Evolutionary conservation across 1,140 invertebrate genomes (phyloP).

Genomic region (Nymphalis io): DNA sequence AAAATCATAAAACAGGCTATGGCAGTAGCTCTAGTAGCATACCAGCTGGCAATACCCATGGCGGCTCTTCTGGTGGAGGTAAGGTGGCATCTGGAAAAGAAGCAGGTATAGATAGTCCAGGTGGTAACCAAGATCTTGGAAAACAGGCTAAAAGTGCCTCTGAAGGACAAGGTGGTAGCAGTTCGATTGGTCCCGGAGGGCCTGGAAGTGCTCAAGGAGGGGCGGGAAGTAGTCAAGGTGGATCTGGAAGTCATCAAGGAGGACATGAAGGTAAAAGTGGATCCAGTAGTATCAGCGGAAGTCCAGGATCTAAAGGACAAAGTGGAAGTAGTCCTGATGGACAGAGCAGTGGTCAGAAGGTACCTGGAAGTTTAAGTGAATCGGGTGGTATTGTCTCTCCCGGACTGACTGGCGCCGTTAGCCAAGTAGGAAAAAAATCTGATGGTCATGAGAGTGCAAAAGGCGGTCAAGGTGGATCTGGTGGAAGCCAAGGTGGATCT

Average conservation of each 20-base stretch:
- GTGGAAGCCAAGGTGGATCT: conserved; percentile 5
- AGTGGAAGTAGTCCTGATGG: neutral
- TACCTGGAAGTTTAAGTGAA: neutral
- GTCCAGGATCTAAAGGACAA: neutral
- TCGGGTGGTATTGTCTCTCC: neutral
- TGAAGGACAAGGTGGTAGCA: too few species aligned
- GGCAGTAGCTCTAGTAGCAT: conserved; percentile 5
- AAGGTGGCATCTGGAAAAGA: neutral
- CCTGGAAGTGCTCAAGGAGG: neutral
- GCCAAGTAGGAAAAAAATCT: too few species aligned
- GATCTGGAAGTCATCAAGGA: conserved; percentile 3
- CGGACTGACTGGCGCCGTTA: too few species aligned
- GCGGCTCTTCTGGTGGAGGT: conserved; percentile 12
- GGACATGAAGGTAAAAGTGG: neutral
- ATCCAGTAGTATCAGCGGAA: neutral
- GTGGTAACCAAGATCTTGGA: neutral
- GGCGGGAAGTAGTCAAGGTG: conserved; percentile 10
- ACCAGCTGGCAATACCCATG: neutral
- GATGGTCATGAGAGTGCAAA: neutral
- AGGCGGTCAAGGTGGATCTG: conserved; percentile 1
- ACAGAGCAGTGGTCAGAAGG: neutral
- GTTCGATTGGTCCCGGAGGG: too few species aligned
- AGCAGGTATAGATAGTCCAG: neutral
- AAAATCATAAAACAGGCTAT: conserved; percentile 9
- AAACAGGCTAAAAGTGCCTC: too few species aligned